Evolutionary conservation across 2,113 vertebrate species (phyloP).

Genomic region (Indicator maculatus): DNA sequence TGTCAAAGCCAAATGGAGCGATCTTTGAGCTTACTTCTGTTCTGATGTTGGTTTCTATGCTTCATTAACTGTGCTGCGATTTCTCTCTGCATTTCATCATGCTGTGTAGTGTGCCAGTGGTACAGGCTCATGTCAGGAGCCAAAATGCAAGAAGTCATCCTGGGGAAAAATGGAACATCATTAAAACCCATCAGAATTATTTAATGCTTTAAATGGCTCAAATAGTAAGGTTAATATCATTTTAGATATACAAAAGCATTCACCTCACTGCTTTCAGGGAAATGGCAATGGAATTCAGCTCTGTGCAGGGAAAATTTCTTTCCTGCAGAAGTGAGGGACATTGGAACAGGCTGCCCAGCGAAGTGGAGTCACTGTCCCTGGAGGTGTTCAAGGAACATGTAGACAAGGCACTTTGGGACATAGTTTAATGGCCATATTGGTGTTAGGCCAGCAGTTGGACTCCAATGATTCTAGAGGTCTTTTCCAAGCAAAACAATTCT

Average conservation of each 20-base stretch:
- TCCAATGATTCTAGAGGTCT: no score
- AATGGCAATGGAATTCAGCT: background rate
- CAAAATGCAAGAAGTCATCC: background rate
- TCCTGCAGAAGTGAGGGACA: no score
- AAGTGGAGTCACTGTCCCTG: no score
- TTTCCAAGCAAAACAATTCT: no score
- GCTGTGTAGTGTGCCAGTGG: background rate
- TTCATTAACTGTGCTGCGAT: background rate
- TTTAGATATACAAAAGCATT: background rate
- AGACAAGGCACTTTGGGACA: no score
- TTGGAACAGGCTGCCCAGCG: no score
- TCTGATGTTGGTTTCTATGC: background rate
- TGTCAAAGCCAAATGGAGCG: background rate
- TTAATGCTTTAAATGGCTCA: background rate
- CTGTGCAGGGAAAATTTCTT: background rate
- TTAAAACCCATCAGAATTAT: background rate
- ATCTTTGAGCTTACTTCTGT: background rate
- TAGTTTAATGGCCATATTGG: no score
- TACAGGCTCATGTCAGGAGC: background rate
- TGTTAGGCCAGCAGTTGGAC: no score
- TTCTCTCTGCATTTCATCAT: background rate
- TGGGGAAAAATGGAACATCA: background rate
- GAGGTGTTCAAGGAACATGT: no score
- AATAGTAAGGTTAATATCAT: background rate
- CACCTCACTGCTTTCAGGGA: background rate